These are phyloP conservation scores for Dermochelys coriacea DNA, from an alignment of 2,797 vertebrate species.

Conservation along the genomic window DNA sequence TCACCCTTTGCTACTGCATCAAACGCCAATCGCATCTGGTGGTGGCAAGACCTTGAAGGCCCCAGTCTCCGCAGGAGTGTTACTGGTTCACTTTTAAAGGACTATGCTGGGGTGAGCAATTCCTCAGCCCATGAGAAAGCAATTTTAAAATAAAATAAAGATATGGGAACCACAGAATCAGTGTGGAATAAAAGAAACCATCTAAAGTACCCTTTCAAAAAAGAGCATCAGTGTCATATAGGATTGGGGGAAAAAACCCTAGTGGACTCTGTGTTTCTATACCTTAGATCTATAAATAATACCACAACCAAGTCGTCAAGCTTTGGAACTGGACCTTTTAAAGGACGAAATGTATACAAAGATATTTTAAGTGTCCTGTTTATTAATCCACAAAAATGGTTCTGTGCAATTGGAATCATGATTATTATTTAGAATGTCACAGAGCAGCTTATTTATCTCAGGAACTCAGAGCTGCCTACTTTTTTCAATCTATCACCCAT, in stretches of 20 bases:
- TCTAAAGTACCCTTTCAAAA: not conserved
- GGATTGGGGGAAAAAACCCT: not conserved
- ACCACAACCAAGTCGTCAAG: not conserved
- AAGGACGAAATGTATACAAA: not conserved
- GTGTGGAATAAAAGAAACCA: not conserved
- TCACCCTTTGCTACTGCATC: not conserved
- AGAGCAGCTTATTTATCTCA: not conserved
- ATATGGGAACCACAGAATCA: not conserved
- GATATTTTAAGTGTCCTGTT: not conserved
- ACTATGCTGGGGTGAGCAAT: not conserved
- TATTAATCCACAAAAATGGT: not conserved
- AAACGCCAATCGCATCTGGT: fast-evolving
- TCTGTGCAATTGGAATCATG: not conserved
- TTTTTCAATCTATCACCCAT: fast-evolving
- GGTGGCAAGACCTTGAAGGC: not conserved
- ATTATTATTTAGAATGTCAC: not conserved
- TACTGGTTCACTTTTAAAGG: not conserved
- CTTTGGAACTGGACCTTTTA: not conserved
- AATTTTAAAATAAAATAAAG: not conserved
- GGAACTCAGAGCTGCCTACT: not conserved
- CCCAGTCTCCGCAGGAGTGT: not conserved
- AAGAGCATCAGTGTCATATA: fast-evolving
- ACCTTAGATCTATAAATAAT: not conserved
- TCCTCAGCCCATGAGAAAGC: not conserved
- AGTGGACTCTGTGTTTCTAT: not conserved